Evolutionary conservation across 2,113 vertebrate species (phyloP).

Genomic region (Microtus montanus): DNA sequence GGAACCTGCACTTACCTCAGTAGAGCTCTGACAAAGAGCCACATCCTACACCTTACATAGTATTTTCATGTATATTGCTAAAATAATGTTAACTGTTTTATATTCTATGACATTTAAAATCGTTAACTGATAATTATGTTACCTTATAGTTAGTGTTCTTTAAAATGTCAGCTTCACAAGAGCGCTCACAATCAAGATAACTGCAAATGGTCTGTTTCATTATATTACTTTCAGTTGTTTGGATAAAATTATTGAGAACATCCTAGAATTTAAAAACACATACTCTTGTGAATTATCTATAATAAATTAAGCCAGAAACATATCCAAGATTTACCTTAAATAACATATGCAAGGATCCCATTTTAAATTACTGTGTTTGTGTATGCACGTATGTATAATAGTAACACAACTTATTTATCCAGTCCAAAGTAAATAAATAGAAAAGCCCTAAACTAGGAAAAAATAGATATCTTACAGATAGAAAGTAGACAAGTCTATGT

Average conservation of each 20-base stretch:
- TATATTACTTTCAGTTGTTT: conserved; percentile 75
- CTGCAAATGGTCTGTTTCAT: conserved; percentile 75
- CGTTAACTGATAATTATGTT: conserved; percentile 53
- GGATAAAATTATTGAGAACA: conserved; percentile 73
- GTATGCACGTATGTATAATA: neutral
- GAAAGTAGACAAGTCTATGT: neutral
- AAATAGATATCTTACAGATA: neutral
- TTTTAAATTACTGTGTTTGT: neutral
- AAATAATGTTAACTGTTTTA: conserved; percentile 32
- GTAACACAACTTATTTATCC: neutral
- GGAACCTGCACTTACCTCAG: neutral
- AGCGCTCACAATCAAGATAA: conserved; percentile 77
- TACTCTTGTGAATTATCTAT: conserved; percentile 47
- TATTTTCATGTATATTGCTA: conserved; percentile 37
- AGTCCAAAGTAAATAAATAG: conserved; percentile 26
- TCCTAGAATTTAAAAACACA: conserved; percentile 70
- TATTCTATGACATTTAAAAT: conserved; percentile 49
- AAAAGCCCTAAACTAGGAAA: conserved; percentile 18
- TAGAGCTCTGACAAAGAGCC: neutral
- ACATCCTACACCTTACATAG: neutral
- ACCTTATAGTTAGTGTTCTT: conserved; percentile 78
- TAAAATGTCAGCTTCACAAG: conserved; percentile 79
- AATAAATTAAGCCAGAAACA: neutral
- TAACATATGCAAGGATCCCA: neutral
- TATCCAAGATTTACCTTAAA: conserved; percentile 12